phyloP scores from a whole-genome alignment of 2,888 invertebrate genomes.

The Zygothrica quintamaculata region DNA sequence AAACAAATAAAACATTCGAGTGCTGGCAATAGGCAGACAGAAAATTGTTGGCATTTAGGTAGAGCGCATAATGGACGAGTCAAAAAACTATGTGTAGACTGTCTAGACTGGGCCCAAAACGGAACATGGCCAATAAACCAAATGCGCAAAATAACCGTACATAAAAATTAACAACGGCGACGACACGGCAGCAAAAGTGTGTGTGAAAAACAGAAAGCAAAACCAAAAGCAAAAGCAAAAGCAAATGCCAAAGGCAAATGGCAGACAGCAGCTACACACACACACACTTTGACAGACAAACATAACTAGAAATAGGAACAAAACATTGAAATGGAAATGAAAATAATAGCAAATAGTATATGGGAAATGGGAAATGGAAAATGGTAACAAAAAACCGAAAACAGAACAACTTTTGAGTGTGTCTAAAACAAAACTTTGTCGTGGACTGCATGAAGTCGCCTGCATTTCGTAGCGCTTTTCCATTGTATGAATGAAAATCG shows the following conservation, averaged over 20 bases:
- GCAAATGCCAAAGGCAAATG: too few relatives aligned
- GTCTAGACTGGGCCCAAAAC: conserved; percentile 57
- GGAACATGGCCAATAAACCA: conserved; percentile 72
- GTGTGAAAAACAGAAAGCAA: conserved; percentile 42
- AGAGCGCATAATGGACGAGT: background rate
- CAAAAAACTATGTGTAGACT: background rate
- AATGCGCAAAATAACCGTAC: conserved; percentile 65
- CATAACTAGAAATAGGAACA: conserved; percentile 6
- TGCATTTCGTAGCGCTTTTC: conserved; percentile 1
- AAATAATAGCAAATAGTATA: conserved; percentile 17
- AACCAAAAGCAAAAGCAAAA: too few relatives aligned
- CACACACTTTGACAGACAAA: conserved; percentile 35
- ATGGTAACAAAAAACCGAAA: conserved; percentile 37
- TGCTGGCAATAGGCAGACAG: conserved; percentile 19
- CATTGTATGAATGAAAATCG: conserved; percentile 65
- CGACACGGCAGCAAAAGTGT: conserved; percentile 67
- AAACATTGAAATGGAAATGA: conserved; percentile 4
- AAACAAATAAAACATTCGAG: conserved; percentile 40
- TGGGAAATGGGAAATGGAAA: conserved; percentile 35
- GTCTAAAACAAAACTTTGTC: conserved; percentile 10
- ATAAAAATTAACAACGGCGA: conserved; percentile 75
- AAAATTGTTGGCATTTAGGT: conserved; percentile 11
- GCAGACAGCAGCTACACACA: conserved; percentile 18
- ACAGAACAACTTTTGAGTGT: background rate
- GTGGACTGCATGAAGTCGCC: conserved; percentile 48